Conservation (phyloP, 2,113 vertebrate species). For the Strigops habroptila region DNA sequence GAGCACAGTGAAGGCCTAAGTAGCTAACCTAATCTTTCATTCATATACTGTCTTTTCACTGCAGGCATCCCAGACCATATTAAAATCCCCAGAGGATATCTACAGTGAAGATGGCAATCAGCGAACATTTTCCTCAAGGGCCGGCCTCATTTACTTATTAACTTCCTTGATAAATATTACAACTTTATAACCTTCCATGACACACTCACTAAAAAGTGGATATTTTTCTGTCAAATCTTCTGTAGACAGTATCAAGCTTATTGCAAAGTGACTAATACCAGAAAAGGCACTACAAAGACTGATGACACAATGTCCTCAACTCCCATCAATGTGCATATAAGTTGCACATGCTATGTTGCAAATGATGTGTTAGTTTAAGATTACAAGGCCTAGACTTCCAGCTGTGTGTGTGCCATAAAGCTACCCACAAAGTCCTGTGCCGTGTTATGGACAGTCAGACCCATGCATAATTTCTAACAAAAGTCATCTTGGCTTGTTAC, state of each 20-base stretch:
- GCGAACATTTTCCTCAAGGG: not conserved
- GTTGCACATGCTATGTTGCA: not conserved
- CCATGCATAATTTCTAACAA: not conserved
- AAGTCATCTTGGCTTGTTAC: not conserved
- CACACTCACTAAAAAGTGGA: not conserved
- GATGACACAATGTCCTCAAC: not conserved
- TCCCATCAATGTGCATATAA: not conserved
- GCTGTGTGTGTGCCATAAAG: not conserved
- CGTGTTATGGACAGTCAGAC: not conserved
- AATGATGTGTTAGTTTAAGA: not conserved
- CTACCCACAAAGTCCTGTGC: not conserved
- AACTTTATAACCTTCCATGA: not conserved
- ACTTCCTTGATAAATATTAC: not conserved
- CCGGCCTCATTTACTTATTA: not conserved
- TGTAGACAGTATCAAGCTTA: rapidly evolving
- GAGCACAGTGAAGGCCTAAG: not conserved
- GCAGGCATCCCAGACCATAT: not conserved
- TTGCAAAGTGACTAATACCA: not conserved
- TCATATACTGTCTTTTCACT: not conserved
- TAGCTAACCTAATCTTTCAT: not conserved
- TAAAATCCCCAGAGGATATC: not conserved
- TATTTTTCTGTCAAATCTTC: not conserved
- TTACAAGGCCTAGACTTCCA: not conserved
- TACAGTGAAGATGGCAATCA: not conserved
- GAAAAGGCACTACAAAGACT: not conserved